Conservation (phyloP, 2,888 invertebrate species). For the Scrobipalpa atriplicella region DNA sequence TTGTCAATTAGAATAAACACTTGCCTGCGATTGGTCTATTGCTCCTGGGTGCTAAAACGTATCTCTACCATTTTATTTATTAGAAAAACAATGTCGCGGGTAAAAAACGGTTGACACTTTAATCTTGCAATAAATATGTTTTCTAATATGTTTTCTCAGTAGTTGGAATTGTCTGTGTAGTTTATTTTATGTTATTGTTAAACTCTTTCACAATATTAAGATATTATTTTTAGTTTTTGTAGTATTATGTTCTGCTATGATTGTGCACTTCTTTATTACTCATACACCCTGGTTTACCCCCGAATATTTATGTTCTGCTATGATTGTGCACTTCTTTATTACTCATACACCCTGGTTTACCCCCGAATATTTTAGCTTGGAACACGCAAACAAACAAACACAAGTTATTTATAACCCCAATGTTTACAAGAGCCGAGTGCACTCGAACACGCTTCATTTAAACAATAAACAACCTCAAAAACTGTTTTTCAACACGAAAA, state of each 20-base stretch:
- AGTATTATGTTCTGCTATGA: background rate
- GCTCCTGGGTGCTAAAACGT: background rate
- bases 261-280: background rate
- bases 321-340: background rate
- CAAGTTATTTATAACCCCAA: slow-evolving; percentile 52
- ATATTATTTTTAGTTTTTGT: background rate
- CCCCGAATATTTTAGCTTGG: slow-evolving; percentile 53
- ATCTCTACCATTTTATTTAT: background rate
- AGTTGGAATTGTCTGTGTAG: background rate
- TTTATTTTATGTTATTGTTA: background rate
- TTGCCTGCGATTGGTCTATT: background rate
- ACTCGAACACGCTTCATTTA: slow-evolving; percentile 65
- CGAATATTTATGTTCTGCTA: background rate
- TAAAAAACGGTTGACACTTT: background rate
- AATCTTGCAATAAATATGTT: background rate
- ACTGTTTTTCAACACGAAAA: slow-evolving; percentile 62
- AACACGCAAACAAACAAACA: slow-evolving; percentile 58
- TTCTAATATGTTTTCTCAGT: background rate
- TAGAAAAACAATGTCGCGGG: background rate
- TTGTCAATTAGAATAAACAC: background rate
- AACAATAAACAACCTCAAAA: slow-evolving; percentile 72
- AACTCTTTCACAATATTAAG: background rate
- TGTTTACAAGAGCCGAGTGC: slow-evolving; percentile 63
- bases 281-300: background rate
- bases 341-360: slow-evolving; percentile 36